A percentile compares a stretch with the other conserved stretches of the same genome.
Conservation (phyloP, 2,888 invertebrate species). For the Dasysyrphus albostriatus region DNA sequence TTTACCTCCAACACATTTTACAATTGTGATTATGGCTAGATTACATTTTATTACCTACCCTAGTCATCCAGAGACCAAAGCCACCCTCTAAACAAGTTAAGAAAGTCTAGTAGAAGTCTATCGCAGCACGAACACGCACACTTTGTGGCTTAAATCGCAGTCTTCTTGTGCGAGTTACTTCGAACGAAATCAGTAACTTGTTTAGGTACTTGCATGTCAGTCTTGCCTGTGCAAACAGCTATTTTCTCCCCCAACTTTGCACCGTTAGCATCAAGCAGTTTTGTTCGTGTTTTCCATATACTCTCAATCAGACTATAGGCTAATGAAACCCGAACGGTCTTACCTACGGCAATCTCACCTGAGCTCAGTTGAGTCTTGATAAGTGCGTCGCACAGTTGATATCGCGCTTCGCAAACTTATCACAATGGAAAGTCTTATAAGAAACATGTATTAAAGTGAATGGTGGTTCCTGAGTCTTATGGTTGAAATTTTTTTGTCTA, state of each 20-base stretch:
- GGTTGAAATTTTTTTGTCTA: not conserved
- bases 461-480: not conserved
- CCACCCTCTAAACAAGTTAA: constrained; percentile 45
- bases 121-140: not conserved
- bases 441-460: constrained; percentile 39
- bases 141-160: constrained; percentile 16
- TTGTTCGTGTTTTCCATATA: constrained; percentile 7
- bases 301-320: constrained; percentile 9
- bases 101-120: constrained; percentile 14
- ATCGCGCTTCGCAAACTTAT: constrained; percentile 37
- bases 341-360: constrained; percentile 48
- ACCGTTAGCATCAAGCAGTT: not conserved
- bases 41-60: constrained; percentile 28
- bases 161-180: not conserved
- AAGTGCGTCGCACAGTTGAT: constrained; percentile 60
- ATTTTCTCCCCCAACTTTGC: constrained; percentile 37
- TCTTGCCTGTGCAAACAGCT: constrained; percentile 32
- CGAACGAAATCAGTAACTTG: constrained; percentile 8
- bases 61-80: not conserved
- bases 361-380: constrained; percentile 71
- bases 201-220: constrained; percentile 12
- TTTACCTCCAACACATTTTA: constrained; percentile 29
- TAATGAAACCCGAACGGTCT: constrained; percentile 19
- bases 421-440: constrained; percentile 34
- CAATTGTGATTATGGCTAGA: constrained; percentile 33